Evolutionary conservation across 1,140 invertebrate species (phyloP).

Genomic region (Pteromalus puparum): DNA sequence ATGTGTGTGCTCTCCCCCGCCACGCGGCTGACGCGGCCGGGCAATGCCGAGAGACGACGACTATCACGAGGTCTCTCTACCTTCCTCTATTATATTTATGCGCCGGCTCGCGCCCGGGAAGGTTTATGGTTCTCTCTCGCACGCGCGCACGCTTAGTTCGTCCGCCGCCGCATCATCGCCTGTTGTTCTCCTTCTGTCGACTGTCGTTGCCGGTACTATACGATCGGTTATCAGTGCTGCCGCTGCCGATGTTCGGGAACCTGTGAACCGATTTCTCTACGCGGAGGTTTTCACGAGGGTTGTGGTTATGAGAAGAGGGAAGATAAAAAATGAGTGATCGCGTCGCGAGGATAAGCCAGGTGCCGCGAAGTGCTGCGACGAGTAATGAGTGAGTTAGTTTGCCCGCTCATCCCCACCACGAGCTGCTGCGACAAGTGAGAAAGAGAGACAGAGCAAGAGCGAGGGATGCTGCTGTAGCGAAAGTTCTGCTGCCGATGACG

Average conservation of each 20-base stretch:
- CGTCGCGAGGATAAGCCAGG: constrained; percentile 16
- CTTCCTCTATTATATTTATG: constrained; percentile 74
- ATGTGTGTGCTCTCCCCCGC: constrained; percentile 53
- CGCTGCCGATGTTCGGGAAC: background rate
- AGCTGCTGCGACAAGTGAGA: background rate
- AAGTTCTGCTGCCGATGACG: constrained; percentile 45
- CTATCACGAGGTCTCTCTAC: constrained; percentile 71
- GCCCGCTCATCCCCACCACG: background rate
- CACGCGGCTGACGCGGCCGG: constrained; percentile 61
- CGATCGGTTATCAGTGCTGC: background rate
- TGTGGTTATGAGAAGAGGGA: background rate
- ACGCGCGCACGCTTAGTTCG: constrained; percentile 46
- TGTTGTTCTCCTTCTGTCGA: no score
- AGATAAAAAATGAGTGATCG: background rate
- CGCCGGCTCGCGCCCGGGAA: constrained; percentile 70
- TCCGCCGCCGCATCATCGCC: constrained; percentile 14
- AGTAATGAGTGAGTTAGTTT: constrained; percentile 9
- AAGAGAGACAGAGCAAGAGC: background rate
- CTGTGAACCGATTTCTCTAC: background rate
- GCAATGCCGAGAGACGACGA: constrained; percentile 69
- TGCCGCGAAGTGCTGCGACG: constrained; percentile 48
- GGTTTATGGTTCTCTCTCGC: constrained; percentile 64
- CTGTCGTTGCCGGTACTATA: background rate
- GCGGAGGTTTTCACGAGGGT: background rate
- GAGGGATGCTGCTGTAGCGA: constrained; percentile 10